phyloP scores from a whole-genome alignment of 2,888 invertebrate genomes.

The Steinernema hermaphroditum region DNA sequence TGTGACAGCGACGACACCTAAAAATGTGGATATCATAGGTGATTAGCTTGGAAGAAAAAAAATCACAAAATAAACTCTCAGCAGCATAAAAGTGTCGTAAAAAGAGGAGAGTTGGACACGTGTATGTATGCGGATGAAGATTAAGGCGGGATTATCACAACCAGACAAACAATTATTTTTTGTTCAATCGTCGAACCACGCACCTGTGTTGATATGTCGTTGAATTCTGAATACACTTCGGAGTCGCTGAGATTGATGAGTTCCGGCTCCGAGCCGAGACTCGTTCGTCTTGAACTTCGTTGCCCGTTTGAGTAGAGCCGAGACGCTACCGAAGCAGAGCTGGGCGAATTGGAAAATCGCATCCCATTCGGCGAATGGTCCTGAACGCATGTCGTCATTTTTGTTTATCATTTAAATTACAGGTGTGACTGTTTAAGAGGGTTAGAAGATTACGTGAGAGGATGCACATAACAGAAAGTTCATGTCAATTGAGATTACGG shows the following conservation, averaged over 20 bases:
- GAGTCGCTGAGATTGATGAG: conserved; percentile 58
- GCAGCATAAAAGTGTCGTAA: no score
- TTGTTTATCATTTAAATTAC: not conserved
- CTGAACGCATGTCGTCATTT: not conserved
- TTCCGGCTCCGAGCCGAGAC: conserved; percentile 58
- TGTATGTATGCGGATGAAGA: conserved; percentile 7
- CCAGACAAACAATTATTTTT: not conserved
- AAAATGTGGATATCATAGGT: no score
- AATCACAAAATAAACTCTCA: no score
- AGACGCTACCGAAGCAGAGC: conserved; percentile 61
- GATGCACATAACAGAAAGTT: no score
- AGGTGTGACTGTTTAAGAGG: not conserved
- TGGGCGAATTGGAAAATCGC: conserved; percentile 42
- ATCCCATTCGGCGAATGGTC: conserved; percentile 37
- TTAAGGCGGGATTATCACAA: not conserved
- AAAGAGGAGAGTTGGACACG: no score
- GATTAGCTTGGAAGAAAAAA: no score
- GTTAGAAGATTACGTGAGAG: no score
- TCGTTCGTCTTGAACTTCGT: conserved; percentile 43
- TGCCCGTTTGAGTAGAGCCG: conserved; percentile 56
- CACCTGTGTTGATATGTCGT: conserved; percentile 41
- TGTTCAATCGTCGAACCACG: not conserved
- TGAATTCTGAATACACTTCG: conserved; percentile 40
- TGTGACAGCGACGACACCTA: conserved; percentile 60
- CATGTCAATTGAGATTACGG: not conserved